Evolutionary conservation across 2,113 vertebrate species (phyloP).

Genomic region (Zosterops borbonicus): DNA sequence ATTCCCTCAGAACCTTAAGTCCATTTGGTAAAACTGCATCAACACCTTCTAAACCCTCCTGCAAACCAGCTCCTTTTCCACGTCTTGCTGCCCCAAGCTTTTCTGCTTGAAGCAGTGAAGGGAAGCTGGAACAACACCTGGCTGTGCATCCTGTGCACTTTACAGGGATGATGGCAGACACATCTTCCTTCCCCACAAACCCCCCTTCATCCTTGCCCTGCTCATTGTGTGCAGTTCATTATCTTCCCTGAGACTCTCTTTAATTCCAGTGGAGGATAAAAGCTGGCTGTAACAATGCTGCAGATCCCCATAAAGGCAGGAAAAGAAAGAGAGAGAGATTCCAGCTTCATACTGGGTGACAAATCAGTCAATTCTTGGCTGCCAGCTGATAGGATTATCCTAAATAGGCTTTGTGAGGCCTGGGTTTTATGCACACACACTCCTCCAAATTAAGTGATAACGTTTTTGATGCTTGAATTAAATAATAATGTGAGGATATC

Average conservation of each 20-base stretch:
- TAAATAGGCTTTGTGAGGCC: background rate
- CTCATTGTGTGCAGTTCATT: background rate
- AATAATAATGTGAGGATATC: constrained; percentile 23
- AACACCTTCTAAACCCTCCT: background rate
- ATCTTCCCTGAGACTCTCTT: background rate
- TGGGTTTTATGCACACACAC: background rate
- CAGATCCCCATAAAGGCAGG: background rate
- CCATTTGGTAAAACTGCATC: background rate
- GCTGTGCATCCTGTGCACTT: background rate
- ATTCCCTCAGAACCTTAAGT: background rate
- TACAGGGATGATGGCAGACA: background rate
- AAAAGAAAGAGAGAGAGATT: background rate
- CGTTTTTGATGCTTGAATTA: constrained; percentile 36
- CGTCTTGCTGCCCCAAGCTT: background rate
- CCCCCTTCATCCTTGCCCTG: background rate
- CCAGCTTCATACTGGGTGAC: background rate
- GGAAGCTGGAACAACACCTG: background rate
- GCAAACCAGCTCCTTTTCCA: background rate
- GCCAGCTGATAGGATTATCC: constrained; percentile 31
- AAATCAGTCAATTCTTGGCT: constrained; percentile 7
- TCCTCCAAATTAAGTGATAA: constrained; percentile 36
- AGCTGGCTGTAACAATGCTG: background rate
- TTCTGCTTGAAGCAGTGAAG: background rate
- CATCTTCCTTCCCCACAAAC: background rate
- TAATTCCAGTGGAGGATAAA: background rate